Evolutionary conservation across 2,797 vertebrate genomes (phyloP).

Genomic region (Alectoris magna): DNA sequence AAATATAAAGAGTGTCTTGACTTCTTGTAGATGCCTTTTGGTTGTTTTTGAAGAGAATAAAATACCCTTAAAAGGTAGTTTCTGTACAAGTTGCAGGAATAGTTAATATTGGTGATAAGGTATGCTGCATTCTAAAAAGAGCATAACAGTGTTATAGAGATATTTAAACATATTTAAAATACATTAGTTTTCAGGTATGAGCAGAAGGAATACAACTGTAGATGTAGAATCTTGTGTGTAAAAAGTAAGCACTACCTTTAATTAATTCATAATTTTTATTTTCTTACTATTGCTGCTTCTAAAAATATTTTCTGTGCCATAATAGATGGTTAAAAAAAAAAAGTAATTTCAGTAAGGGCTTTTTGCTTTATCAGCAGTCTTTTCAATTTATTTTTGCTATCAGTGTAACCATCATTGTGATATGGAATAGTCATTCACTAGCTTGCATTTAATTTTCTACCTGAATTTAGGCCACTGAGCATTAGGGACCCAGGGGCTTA

Average conservation of each 20-base stretch:
- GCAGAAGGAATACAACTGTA: neutral
- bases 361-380: neutral
- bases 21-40: neutral
- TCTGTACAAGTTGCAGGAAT: neutral
- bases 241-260: neutral
- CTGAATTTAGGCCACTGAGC: conserved; percentile 47
- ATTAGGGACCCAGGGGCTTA: neutral
- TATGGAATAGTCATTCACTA: neutral
- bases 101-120: neutral
- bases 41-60: neutral
- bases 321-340: neutral
- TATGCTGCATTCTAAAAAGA: neutral
- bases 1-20: neutral
- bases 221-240: neutral
- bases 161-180: neutral
- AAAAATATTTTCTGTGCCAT: neutral
- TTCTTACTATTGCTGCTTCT: neutral
- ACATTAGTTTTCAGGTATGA: neutral
- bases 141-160: neutral
- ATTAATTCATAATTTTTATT: neutral
- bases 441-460: neutral
- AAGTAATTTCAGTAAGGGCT: neutral
- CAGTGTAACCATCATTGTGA: neutral
- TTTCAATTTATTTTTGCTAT: conserved; percentile 34
- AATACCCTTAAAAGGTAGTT: neutral